Percentiles rank a stretch among this genome's conserved stretches.
Conservation (phyloP, 2,113 vertebrate genomes). For the Nicator chloris region DNA sequence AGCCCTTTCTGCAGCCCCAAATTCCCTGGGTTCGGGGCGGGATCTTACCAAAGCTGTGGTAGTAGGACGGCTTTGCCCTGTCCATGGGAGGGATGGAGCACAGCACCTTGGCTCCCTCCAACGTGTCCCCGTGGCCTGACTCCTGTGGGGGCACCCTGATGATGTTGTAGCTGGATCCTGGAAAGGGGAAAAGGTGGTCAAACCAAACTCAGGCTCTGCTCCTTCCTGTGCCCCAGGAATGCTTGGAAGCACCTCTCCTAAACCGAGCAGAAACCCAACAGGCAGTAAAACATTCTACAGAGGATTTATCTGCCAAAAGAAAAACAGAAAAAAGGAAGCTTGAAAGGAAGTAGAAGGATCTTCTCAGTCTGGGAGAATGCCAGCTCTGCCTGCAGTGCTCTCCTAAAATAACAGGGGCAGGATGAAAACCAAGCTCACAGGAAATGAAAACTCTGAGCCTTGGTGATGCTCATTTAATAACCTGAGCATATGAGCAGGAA, state of each 20-base stretch:
- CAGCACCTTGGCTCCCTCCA: conserved; percentile 82
- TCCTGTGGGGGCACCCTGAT: conserved; percentile 82
- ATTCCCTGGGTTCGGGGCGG: not conserved
- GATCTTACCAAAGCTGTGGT: conserved; percentile 90
- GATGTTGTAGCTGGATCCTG: conserved; percentile 87
- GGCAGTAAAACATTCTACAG: not conserved
- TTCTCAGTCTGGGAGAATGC: not conserved
- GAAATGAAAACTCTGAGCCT: not conserved
- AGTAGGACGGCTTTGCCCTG: conserved; percentile 84
- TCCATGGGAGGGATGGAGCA: conserved; percentile 82
- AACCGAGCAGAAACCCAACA: not conserved
- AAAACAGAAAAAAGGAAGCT: not conserved
- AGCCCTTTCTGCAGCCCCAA: not conserved
- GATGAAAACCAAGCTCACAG: not conserved
- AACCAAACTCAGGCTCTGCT: not conserved
- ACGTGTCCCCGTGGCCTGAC: conserved; percentile 48
- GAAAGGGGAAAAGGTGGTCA: not conserved
- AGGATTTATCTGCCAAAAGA: not conserved
- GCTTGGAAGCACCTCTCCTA: not conserved
- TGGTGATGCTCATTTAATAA: not conserved
- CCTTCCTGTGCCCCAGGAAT: not conserved
- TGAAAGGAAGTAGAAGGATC: not conserved
- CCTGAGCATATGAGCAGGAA: not conserved
- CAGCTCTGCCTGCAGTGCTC: not conserved
- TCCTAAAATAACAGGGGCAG: not conserved